These are phyloP conservation scores for Limnephilus rhombicus DNA, from an alignment of 2,888 invertebrate genomes.

Conservation along the genomic window DNA sequence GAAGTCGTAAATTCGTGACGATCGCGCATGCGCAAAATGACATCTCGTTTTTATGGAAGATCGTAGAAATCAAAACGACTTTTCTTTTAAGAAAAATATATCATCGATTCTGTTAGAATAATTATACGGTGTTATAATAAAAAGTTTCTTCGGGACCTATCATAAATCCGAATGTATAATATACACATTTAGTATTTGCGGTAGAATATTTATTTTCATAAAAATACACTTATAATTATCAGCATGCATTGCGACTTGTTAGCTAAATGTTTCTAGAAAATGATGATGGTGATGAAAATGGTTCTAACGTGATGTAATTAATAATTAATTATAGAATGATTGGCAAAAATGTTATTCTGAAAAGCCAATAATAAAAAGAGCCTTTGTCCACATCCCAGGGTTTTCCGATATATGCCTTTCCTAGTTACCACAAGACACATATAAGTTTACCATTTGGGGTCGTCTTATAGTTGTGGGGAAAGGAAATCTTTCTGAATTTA, in stretches of 20 bases:
- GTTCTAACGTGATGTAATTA: not conserved
- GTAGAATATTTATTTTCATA: too few relatives aligned
- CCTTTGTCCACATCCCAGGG: not conserved
- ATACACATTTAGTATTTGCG: too few relatives aligned
- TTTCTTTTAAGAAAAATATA: not conserved
- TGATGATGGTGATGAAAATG: conserved; percentile 31
- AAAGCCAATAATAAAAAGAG: conserved; percentile 25
- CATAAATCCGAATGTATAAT: too few relatives aligned
- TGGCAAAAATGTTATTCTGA: not conserved
- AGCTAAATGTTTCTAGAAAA: conserved; percentile 18
- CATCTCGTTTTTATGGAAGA: not conserved
- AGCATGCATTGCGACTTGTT: conserved; percentile 26
- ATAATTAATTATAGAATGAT: conserved; percentile 13
- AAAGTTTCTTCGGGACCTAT: too few relatives aligned
- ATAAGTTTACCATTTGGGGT: not conserved
- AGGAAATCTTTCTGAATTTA: not conserved
- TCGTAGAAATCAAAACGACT: not conserved
- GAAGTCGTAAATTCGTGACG: not conserved
- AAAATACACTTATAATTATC: not conserved
- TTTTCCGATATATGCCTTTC: conserved; percentile 6
- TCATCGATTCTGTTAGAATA: too few relatives aligned
- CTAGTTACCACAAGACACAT: not conserved
- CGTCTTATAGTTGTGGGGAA: not conserved
- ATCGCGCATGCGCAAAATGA: not conserved
- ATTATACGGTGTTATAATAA: too few relatives aligned